These are phyloP conservation scores for Balearica regulorum DNA, from an alignment of 2,797 vertebrate genomes.

Conservation along the genomic window DNA sequence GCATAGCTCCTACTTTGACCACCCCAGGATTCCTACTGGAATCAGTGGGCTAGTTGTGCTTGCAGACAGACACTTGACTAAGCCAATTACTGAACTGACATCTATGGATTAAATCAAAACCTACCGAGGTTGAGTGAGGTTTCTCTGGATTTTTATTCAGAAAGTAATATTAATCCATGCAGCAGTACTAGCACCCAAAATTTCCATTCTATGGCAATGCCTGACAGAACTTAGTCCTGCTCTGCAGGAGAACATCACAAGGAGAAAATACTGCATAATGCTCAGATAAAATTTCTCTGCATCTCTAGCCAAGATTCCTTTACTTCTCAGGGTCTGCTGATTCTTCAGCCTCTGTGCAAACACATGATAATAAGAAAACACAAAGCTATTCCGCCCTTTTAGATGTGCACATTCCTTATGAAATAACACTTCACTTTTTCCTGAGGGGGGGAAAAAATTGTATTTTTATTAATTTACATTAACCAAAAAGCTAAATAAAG, in stretches of 20 bases:
- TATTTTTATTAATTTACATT: not conserved
- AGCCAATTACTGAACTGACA: not conserved
- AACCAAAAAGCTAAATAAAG: not conserved
- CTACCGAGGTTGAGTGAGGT: not conserved
- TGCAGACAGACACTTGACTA: not conserved
- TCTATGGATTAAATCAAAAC: not conserved
- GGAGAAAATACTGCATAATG: not conserved
- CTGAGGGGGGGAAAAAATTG: not conserved
- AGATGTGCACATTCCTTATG: not conserved
- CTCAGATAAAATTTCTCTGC: not conserved
- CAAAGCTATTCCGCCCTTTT: not conserved
- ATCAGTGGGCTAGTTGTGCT: not conserved
- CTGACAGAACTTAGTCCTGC: not conserved
- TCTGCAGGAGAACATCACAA: not conserved
- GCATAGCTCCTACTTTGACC: not conserved
- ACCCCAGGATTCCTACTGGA: not conserved
- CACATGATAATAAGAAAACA: not conserved
- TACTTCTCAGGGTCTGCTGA: not conserved
- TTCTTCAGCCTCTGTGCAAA: not conserved
- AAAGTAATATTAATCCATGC: not conserved
- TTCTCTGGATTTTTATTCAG: not conserved
- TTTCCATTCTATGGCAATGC: not conserved
- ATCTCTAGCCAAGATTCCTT: not conserved
- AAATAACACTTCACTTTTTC: not conserved
- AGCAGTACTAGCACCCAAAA: not conserved